Evolutionary conservation across 2,888 invertebrate species (phyloP).

Genomic region (Ephialtes manifestator): DNA sequence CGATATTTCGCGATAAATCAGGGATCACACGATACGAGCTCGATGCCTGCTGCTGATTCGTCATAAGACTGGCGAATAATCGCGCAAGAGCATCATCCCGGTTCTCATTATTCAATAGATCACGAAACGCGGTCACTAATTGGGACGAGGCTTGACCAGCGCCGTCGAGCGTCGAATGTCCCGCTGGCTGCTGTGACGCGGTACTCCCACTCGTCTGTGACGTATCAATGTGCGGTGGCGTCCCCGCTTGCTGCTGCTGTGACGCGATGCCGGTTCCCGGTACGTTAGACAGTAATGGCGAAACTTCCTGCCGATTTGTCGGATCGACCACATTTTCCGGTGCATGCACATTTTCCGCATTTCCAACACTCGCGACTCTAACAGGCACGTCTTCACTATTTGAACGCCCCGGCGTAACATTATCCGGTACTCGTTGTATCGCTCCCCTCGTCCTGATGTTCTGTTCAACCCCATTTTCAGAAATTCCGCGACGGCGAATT

Average conservation of each 20-base stretch:
- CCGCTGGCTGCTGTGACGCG: neutral
- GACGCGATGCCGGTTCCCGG: neutral
- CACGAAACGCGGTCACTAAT: conserved; percentile 3
- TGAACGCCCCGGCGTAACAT: neutral
- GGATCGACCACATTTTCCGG: no score
- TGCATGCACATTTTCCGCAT: no score
- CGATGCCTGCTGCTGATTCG: neutral
- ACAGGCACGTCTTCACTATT: neutral
- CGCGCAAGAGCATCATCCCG: conserved; percentile 15
- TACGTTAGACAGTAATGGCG: conserved; percentile 1
- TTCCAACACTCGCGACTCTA: neutral
- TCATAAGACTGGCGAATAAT: neutral
- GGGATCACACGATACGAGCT: conserved; percentile 29
- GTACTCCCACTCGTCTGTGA: conserved; percentile 11
- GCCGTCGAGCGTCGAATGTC: conserved; percentile 5
- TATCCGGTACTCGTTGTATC: conserved; percentile 4
- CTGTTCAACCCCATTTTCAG: conserved; percentile 4
- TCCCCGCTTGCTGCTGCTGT: neutral
- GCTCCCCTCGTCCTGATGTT: conserved; percentile 1
- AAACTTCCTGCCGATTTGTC: no score
- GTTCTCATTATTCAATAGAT: conserved; percentile 2
- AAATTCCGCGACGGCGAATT: neutral
- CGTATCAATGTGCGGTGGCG: neutral
- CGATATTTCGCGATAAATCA: conserved; percentile 36
- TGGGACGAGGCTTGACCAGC: conserved; percentile 1